Percentiles rank a stretch among this genome's conserved stretches.
These are phyloP conservation scores for Takifugu rubripes DNA, from an alignment of 2,797 vertebrate species.

Conservation along the genomic window DNA sequence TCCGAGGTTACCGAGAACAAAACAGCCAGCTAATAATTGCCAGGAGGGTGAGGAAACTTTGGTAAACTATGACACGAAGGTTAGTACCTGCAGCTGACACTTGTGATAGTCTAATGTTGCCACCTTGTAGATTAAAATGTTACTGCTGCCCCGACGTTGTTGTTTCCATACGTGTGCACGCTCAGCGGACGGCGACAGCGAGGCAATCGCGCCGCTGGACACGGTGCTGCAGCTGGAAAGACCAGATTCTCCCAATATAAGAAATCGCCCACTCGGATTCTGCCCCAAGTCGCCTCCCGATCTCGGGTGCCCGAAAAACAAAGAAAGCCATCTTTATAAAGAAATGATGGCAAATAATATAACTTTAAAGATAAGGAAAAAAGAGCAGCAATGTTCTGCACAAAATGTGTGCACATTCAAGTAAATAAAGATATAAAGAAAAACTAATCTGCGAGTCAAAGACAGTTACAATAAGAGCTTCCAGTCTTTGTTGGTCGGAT, in stretches of 20 bases:
- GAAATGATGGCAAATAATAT: slow-evolving; percentile 69
- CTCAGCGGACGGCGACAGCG: slow-evolving; percentile 27
- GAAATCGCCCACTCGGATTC: slow-evolving; percentile 29
- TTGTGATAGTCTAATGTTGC: slow-evolving; percentile 31
- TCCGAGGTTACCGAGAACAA: slow-evolving; percentile 16
- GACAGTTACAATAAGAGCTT: slow-evolving; percentile 72
- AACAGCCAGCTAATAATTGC: slow-evolving; percentile 20
- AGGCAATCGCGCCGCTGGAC: slow-evolving; percentile 29
- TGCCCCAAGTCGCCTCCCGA: slow-evolving; percentile 46
- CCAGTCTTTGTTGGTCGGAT: slow-evolving; percentile 81
- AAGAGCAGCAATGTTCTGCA: slow-evolving; percentile 83
- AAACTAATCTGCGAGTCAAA: slow-evolving; percentile 63
- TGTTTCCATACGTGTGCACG: slow-evolving; percentile 23
- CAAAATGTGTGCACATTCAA: slow-evolving; percentile 82
- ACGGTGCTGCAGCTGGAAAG: slow-evolving; percentile 9
- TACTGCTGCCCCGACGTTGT: not conserved
- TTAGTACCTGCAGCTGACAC: slow-evolving; percentile 41
- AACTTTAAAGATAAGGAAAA: slow-evolving; percentile 76
- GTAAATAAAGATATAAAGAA: slow-evolving; percentile 76
- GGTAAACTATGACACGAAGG: slow-evolving; percentile 44
- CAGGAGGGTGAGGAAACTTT: slow-evolving; percentile 38
- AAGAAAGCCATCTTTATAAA: slow-evolving; percentile 66
- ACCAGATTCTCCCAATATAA: slow-evolving; percentile 52
- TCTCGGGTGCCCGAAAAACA: slow-evolving; percentile 69
- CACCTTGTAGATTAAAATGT: slow-evolving; percentile 20